A percentile compares a stretch with the other conserved stretches of the same genome.
Conservation (phyloP, 2,797 vertebrate genomes). For the Cyprinella venusta region DNA sequence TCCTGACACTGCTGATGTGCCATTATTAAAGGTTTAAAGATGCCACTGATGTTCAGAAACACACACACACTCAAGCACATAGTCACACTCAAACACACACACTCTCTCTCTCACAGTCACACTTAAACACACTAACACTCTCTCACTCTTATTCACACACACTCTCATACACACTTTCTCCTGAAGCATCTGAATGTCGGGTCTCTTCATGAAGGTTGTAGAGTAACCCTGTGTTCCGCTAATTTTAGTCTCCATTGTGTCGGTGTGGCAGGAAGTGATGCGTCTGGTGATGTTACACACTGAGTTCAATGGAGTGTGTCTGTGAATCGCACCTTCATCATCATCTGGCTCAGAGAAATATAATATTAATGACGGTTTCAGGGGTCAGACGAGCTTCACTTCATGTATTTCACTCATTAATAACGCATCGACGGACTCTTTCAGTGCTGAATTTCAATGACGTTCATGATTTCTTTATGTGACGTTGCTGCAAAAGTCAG, state of each 20-base stretch:
- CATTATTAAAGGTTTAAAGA: not conserved
- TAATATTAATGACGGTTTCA: not conserved
- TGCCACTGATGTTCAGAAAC: not conserved
- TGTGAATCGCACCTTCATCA: not conserved
- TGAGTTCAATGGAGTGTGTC: not conserved
- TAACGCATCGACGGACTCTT: not conserved
- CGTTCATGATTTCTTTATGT: not conserved
- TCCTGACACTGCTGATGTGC: not conserved
- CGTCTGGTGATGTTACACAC: not conserved
- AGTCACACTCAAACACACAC: not conserved
- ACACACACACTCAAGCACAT: not conserved
- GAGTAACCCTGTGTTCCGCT: not conserved
- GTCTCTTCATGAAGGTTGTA: not conserved
- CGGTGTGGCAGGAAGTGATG: constrained; percentile 2
- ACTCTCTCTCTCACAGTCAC: not conserved
- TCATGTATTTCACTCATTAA: not conserved
- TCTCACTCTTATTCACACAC: not conserved
- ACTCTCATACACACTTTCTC: not conserved
- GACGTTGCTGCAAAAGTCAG: not conserved
- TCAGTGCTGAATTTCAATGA: not conserved
- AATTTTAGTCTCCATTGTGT: constrained; percentile 22
- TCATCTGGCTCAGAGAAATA: not conserved
- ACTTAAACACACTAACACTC: not conserved
- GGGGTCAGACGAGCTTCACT: not conserved
- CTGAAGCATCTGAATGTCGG: not conserved